Base-by-base conservation (phyloP, 2,113 vertebrate species). In the Motacilla alba region DNA sequence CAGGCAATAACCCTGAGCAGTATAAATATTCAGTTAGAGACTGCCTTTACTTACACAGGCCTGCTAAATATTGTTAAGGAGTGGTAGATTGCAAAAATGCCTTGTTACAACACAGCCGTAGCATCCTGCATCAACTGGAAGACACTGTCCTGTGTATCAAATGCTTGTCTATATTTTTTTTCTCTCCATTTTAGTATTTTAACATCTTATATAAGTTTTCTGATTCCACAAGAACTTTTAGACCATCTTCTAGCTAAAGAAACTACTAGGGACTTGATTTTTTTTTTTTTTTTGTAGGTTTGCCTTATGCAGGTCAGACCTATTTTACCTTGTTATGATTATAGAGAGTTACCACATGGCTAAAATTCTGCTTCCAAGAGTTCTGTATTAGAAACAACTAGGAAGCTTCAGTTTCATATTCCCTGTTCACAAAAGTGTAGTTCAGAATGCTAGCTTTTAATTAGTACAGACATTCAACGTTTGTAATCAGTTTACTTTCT, bases 351-450 rank as follows among this genome's bases (percentile, higher is more conserved):
- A 94, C 56, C 62, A 94, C 79, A 64, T 53, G 49, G 35, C 46
- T 89, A 47, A 97, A 97, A 94, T 84, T 85, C 94, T 95, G 33
- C 58, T 97, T 95, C 60, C 58, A 93, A 90, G 46, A 50, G 6
- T 78, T 93, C 67, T 90, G 16, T 67, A 6, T 77, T 91, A 82
- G 63, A 67, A 94, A 93, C 17, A 26, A 43, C 6, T 26, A 39
- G 63, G 4, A 89, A 70, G 20, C 7, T 90, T 67, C 22, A 23
- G 5, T 39, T 53, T 47, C 19, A 43, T 35, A 50, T 9, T 79
- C 33, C 11, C 23, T 78, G 6, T 70, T 49, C 7, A 20, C 47
- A 37, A 4, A 86, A 16, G 13, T 56, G 24, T 31, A 83, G 83
- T 44, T 31, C 80, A 75, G 91, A 92, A 58, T 35, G 28, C 3